Conservation (phyloP, 2,113 vertebrate genomes). For the Ctenomys sociabilis region DNA sequence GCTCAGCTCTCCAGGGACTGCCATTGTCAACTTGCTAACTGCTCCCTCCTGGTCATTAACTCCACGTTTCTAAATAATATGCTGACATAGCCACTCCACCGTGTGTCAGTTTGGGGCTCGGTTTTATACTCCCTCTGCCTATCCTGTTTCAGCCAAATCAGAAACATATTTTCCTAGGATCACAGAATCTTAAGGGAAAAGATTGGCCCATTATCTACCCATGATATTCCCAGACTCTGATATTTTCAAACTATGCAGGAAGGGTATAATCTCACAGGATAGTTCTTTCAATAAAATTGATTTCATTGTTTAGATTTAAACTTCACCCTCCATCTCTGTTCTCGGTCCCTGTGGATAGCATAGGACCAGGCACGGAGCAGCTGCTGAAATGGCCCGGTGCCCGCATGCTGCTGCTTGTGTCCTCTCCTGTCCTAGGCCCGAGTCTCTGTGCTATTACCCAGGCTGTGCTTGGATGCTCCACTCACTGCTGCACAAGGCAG, state of each 20-base stretch:
- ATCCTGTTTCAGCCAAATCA: conserved; percentile 70
- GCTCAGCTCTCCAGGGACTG: neutral
- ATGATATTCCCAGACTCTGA: neutral
- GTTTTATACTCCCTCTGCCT: neutral
- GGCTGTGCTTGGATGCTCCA: neutral
- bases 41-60: conserved; percentile 32
- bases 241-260: neutral
- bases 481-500: neutral
- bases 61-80: neutral
- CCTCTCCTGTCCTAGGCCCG: neutral
- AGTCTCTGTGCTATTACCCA: neutral
- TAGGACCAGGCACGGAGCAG: neutral
- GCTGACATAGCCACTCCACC: conserved; percentile 17
- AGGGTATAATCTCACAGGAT: neutral
- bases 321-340: neutral
- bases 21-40: neutral
- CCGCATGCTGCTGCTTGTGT: neutral
- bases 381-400: rapidly evolving
- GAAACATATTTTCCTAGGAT: conserved; percentile 69
- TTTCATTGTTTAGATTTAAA: neutral
- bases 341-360: neutral
- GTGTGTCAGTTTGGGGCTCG: conserved; percentile 40
- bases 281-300: neutral
- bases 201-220: neutral
- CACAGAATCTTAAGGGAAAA: conserved; percentile 32